Percentiles rank a stretch among this genome's conserved stretches.
phyloP scores from a whole-genome alignment of 2,113 vertebrate species.

The Epinephelus moara region DNA sequence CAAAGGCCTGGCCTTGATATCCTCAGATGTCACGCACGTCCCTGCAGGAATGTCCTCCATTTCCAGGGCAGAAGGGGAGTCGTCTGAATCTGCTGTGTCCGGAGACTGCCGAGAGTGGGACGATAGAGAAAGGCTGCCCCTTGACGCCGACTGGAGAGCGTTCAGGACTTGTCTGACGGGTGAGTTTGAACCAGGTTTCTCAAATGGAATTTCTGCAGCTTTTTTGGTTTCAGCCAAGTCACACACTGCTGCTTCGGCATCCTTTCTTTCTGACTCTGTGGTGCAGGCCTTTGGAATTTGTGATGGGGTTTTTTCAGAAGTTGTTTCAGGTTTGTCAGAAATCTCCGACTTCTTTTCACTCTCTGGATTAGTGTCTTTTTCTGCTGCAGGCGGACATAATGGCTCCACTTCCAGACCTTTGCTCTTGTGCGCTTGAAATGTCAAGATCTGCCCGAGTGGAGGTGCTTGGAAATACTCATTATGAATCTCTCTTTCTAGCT shows the following conservation, averaged over 20 bases:
- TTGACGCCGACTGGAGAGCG: slow-evolving; percentile 73
- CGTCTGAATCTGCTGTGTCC: slow-evolving; percentile 83
- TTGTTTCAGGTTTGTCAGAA: slow-evolving; percentile 33
- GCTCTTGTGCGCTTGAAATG: slow-evolving; percentile 54
- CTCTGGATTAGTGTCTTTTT: slow-evolving; percentile 13
- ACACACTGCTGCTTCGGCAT: slow-evolving; percentile 27
- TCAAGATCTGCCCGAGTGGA: slow-evolving; percentile 74
- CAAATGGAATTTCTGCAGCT: slow-evolving; percentile 56
- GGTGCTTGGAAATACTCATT: slow-evolving; percentile 82
- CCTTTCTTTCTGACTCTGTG: slow-evolving; percentile 47
- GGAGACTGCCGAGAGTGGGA: slow-evolving; percentile 79
- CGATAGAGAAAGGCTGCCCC: slow-evolving; percentile 71
- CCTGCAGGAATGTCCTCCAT: slow-evolving; percentile 85
- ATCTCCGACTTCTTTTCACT: slow-evolving; percentile 24
- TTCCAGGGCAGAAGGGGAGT: slow-evolving; percentile 86
- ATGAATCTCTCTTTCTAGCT: slow-evolving; percentile 77
- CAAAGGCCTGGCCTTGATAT: slow-evolving; percentile 62
- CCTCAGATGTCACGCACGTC: slow-evolving; percentile 80
- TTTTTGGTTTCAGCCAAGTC: slow-evolving; percentile 65
- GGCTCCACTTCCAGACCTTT: slow-evolving; percentile 39
- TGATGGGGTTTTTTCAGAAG: slow-evolving; percentile 4
- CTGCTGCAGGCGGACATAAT: slow-evolving; percentile 3
- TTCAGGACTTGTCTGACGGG: slow-evolving; percentile 75
- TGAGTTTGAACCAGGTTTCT: slow-evolving; percentile 73
- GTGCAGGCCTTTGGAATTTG: neutral